Base-by-base conservation (phyloP, 1,140 invertebrate species). In the Planococcus citri region DNA sequence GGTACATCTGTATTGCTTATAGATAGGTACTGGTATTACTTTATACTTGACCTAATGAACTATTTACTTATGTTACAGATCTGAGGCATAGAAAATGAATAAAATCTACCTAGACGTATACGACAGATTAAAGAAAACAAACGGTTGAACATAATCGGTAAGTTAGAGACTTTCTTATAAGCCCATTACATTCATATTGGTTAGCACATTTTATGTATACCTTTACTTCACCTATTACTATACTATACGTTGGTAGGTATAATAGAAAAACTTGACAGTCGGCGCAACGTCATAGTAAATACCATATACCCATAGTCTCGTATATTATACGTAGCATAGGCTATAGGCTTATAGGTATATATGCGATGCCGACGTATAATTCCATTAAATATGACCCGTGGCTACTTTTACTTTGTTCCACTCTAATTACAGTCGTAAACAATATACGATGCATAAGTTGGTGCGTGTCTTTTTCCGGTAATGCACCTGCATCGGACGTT, bases 361-460 rank as follows among this genome's bases (percentile, higher is more conserved):
- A 51, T 51, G n/a, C 41, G 41, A 51, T 51, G 17, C 41, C 41
- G 41, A 51, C 41, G 17, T 51, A 51, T 51, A 51, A 51, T 51
- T 51, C n/a, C 41, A 51, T 51, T 51, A 51, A 51, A 51, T 51
- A 51, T 51, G 41, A 51, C 41, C 41, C 41, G 41, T 51, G 41
- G 41, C 41, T 51, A 51, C 41, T 51, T 51, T 51, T 51, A 51
- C 41, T 51, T 51, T 51, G 41, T 51, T 51, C 41, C 41, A 51
- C 41, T 51, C 41, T 51, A 51, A 51, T 51, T 51, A 51, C 41
- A 51, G 41, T 51, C 41, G 41, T 51, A 51, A 51, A 51, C 41
- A 51, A 51, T 20, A 51, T 51, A 51, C 41, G 41, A 51, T 51
- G 41, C 41, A 51, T 51, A 51, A 51, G 12, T 51, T 20, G 41